Base-by-base conservation (phyloP, 2,797 vertebrate genomes). In the Gymnothorax reevesii region DNA sequence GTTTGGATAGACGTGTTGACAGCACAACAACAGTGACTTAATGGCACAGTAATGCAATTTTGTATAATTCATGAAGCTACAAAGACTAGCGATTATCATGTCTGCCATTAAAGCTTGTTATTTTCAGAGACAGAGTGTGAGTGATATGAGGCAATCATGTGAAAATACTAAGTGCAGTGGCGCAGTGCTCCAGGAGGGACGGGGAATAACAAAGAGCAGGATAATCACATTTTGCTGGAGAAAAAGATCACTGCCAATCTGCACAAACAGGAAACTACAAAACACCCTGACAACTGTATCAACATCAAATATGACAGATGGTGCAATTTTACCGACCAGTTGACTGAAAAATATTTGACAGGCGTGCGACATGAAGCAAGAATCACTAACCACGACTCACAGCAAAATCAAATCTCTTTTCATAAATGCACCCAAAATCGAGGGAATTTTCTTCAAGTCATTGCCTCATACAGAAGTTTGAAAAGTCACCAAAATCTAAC, bases 51-150 rank as follows among this genome's bases (percentile, higher is more conserved):
- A 79, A 52, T 79, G 75, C 20, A 42, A 20, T 79, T 79, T 79
- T 79, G 33, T 79, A 49, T 73, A 20, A 79, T 79, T 79, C 75
- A 79, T 79, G 75, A 52, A 1, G 8, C 42, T 4, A 12, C 33
- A 79, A 49, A 13, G 42, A 79, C 15, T 49, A 17, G 13, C 7
- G 15, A 52, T 52, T 49, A 79, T 79, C 42, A 79, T 79, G 52
- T 79, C 75, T 49, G 33, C 75, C 49, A 79, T 79, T 49, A 79
- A 79, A 79, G 75, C 27, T 49, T 49, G 33, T 79, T 79, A 79
- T 52, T 79, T 52, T 5, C 25, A 73, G 25, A n/a, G 1, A 33
- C 15, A 49, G 13, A 52, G 27, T 17, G 17, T 20, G 75, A 54
- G 75, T 17, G 42, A 20, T 3, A 2, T 52, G 42, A 73, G 27